phyloP scores from a whole-genome alignment of 1,140 invertebrate species.

The Atta texana region DNA sequence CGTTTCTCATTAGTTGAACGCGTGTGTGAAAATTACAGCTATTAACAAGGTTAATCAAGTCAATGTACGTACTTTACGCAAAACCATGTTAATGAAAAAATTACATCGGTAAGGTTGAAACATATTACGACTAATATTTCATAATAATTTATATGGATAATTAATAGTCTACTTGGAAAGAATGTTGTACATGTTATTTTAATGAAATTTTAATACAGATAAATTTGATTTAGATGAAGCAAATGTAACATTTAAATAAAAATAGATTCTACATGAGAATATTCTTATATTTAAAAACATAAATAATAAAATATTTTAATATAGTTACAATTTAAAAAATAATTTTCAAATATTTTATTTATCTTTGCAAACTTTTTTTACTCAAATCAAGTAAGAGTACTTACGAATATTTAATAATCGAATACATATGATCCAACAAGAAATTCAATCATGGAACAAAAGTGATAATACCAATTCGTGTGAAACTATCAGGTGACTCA shows the following conservation, averaged over 20 bases:
- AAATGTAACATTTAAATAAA: not conserved
- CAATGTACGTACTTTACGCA: conserved; percentile 1
- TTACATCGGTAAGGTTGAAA: conserved; percentile 19
- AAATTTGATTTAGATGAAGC: not conserved
- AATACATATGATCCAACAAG: not conserved
- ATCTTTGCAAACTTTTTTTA: not conserved
- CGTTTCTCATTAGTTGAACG: conserved; percentile 55
- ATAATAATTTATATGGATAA: conserved; percentile 28
- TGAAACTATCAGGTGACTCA: conserved; percentile 14
- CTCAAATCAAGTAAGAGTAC: not conserved
- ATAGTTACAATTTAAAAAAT: too few species aligned
- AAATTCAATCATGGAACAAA: conserved; percentile 4
- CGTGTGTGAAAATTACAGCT: conserved; percentile 56
- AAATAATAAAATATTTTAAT: not conserved
- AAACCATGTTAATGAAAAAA: conserved; percentile 54
- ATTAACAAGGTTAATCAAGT: conserved; percentile 42
- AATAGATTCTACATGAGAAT: not conserved
- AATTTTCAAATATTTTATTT: not conserved
- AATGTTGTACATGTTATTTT: not conserved
- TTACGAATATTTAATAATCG: not conserved
- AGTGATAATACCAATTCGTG: conserved; percentile 1
- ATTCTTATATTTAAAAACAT: not conserved
- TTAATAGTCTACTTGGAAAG: not conserved
- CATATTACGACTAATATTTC: not conserved
- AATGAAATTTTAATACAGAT: not conserved